phyloP scores from a whole-genome alignment of 1,140 invertebrate species.

The Megalonaias nervosa region DNA sequence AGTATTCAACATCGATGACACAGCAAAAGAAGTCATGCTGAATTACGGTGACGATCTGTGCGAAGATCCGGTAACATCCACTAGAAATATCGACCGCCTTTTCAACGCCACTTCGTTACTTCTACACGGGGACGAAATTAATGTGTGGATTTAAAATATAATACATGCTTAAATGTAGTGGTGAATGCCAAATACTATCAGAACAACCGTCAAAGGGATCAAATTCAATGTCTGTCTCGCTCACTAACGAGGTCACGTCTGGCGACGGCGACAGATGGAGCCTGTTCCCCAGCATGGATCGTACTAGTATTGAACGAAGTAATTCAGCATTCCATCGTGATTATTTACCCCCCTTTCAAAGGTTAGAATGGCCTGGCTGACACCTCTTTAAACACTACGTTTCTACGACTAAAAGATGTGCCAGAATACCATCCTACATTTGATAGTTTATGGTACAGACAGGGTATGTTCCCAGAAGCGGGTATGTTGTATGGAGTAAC shows the following conservation, averaged over 20 bases:
- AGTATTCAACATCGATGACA: no score
- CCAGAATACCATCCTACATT: no score
- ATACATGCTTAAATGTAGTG: neutral
- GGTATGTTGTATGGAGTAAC: no score
- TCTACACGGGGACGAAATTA: constrained; percentile 3
- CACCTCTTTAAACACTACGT: no score
- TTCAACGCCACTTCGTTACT: neutral
- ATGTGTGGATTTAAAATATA: neutral
- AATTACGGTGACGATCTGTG: neutral
- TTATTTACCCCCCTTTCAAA: no score
- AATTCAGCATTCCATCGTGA: no score
- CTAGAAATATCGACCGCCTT: neutral
- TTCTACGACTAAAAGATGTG: no score
- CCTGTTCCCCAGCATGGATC: neutral
- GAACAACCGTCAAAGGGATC: neutral
- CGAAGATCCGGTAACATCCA: neutral
- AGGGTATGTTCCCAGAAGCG: no score
- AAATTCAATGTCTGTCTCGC: neutral
- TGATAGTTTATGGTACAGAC: no score
- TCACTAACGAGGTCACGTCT: neutral
- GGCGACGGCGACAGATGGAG: neutral
- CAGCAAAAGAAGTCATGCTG: neutral
- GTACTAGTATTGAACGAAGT: no score
- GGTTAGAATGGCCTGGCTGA: no score
- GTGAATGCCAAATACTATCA: neutral